A percentile compares a stretch with the other conserved stretches of the same genome.
Conservation (phyloP, 2,797 vertebrate genomes). For the Etheostoma nigrum region DNA sequence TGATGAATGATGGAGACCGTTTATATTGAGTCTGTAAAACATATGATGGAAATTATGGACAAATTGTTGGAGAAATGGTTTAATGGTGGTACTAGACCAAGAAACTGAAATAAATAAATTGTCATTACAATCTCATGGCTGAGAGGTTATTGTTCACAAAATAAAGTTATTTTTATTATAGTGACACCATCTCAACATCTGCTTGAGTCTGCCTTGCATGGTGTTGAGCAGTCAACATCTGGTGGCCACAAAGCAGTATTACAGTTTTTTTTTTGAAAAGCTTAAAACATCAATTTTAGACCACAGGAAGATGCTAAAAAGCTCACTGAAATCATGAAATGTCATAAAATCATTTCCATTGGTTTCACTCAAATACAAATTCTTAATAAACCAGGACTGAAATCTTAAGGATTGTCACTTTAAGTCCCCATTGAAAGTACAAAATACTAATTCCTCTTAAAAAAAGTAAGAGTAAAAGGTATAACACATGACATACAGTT, state of each 20-base stretch:
- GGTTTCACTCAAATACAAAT: too few relatives aligned
- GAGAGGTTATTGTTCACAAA: not conserved
- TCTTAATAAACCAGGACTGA: too few relatives aligned
- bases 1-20: not conserved
- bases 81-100: not conserved
- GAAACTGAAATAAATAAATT: not conserved
- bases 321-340: constrained; percentile 1
- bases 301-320: not conserved
- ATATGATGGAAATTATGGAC: not conserved
- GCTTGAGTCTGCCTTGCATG: not conserved
- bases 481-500: too few relatives aligned
- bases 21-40: not conserved
- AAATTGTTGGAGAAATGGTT: not conserved
- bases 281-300: not conserved
- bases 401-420: too few relatives aligned
- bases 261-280: constrained; percentile 16
- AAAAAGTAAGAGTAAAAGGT: too few relatives aligned
- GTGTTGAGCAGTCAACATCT: constrained; percentile 50
- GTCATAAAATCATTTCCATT: not conserved
- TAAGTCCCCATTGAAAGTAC: too few relatives aligned
- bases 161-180: not conserved
- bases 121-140: not conserved
- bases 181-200: constrained; percentile 12
- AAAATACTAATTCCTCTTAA: too few relatives aligned
- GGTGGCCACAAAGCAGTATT: constrained; percentile 43